Evolutionary conservation across 2,797 vertebrate species (phyloP).

Genomic region (Tolypeutes matacus): DNA sequence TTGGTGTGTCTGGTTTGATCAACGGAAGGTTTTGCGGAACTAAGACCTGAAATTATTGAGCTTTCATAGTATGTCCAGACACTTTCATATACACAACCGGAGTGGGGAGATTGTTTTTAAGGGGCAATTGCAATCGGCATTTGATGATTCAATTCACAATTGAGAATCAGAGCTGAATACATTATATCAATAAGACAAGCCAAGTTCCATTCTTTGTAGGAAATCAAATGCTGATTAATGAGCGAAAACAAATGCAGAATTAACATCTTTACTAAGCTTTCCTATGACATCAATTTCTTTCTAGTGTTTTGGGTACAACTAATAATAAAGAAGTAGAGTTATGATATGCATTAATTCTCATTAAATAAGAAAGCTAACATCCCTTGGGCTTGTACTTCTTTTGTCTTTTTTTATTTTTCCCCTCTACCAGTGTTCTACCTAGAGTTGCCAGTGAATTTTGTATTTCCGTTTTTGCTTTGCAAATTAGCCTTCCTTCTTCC

Average conservation of each 20-base stretch:
- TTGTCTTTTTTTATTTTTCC: not conserved
- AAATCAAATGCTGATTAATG: not conserved
- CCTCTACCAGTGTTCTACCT: not conserved
- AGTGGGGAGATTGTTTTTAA: not conserved
- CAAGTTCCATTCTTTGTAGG: not conserved
- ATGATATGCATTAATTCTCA: not conserved
- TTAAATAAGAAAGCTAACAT: not conserved
- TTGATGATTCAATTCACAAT: not conserved
- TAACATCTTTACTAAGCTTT: conserved; percentile 26
- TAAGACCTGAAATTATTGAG: not conserved
- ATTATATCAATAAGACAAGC: not conserved
- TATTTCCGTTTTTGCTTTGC: not conserved
- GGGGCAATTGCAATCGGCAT: not conserved
- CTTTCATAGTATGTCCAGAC: not conserved
- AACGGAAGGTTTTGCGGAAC: not conserved
- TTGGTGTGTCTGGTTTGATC: not conserved
- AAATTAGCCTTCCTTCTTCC: conserved; percentile 10
- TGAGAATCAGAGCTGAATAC: not conserved
- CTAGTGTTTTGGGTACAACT: not conserved
- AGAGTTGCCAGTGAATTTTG: not conserved
- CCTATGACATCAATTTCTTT: not conserved
- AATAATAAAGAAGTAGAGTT: not conserved
- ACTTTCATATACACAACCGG: not conserved
- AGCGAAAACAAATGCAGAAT: not conserved
- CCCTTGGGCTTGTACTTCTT: not conserved